Evolutionary conservation across 1,140 invertebrate genomes (phyloP).

Genomic region (Proctacanthus coquilletti): DNA sequence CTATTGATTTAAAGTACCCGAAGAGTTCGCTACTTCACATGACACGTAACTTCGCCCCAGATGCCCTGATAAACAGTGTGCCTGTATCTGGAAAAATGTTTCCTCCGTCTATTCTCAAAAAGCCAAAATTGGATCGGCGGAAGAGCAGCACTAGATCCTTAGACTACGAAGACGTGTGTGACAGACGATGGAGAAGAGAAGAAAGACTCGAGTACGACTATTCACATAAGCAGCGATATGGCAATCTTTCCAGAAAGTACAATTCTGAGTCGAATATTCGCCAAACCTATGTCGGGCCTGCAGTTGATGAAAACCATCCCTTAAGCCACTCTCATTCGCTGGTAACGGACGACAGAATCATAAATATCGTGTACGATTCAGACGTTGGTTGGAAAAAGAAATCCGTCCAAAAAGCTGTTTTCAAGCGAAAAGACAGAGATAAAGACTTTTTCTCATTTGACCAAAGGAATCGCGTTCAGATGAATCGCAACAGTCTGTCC

Average conservation of each 20-base stretch:
- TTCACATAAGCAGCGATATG: too few relatives aligned
- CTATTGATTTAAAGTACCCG: too few relatives aligned
- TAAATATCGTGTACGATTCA: slow-evolving; percentile 32
- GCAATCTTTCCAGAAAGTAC: slow-evolving; percentile 15
- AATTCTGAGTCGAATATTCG: slow-evolving; percentile 27
- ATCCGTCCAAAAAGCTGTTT: too few relatives aligned
- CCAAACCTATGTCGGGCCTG: slow-evolving; percentile 27
- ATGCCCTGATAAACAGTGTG: slow-evolving; percentile 20
- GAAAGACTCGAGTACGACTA: not conserved
- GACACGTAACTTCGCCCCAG: slow-evolving; percentile 22
- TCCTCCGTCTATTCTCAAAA: slow-evolving; percentile 23
- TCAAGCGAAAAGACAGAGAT: too few relatives aligned
- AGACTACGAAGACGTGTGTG: slow-evolving; percentile 26
- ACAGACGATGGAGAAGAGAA: slow-evolving; percentile 10
- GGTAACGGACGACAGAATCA: slow-evolving; percentile 30
- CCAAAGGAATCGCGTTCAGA: too few relatives aligned
- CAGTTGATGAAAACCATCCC: slow-evolving; percentile 20
- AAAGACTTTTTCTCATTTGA: too few relatives aligned
- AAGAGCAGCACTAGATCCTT: slow-evolving; percentile 23
- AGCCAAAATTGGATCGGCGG: slow-evolving; percentile 21
- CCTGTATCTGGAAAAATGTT: slow-evolving; percentile 20
- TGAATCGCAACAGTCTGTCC: not conserved
- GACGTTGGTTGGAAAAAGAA: slow-evolving; percentile 26
- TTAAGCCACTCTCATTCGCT: slow-evolving; percentile 30
- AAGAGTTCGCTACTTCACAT: too few relatives aligned